Conservation (phyloP, 2,113 vertebrate species). For the Hippocampus guttulatus region DNA sequence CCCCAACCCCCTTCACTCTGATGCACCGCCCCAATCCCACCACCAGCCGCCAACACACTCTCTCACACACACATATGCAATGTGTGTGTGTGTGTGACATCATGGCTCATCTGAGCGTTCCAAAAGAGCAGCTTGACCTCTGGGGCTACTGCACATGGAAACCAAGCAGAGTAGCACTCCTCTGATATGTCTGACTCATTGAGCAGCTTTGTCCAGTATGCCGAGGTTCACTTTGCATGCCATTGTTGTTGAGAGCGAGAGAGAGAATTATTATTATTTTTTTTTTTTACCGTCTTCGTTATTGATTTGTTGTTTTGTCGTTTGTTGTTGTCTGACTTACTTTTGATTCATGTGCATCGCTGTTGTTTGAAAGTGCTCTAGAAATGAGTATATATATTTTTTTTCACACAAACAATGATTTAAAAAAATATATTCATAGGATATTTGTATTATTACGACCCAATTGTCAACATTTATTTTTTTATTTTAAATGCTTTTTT, state of each 20-base stretch:
- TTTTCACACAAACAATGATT: no score
- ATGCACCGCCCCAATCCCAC: slow-evolving; percentile 19
- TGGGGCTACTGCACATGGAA: neutral
- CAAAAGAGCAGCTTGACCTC: slow-evolving; percentile 23
- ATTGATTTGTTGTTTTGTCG: no score
- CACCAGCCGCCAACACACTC: slow-evolving; percentile 11
- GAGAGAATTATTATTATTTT: neutral
- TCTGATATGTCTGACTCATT: neutral
- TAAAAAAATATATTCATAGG: no score
- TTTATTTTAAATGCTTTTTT: no score
- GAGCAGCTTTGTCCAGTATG: neutral
- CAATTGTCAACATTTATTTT: no score
- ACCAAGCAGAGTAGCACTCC: neutral
- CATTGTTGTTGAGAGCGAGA: neutral
- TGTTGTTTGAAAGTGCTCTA: no score
- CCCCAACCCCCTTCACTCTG: neutral
- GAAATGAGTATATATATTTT: no score
- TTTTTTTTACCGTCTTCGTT: no score
- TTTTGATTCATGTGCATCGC: no score
- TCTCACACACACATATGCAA: slow-evolving; percentile 13
- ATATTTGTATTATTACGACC: no score
- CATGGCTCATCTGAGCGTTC: slow-evolving; percentile 30
- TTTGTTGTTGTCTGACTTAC: no score
- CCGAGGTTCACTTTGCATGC: neutral
- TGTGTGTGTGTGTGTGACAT: slow-evolving; percentile 12